Conservation (phyloP, 2,797 vertebrate genomes). For the Enteromius radiatus region DNA sequence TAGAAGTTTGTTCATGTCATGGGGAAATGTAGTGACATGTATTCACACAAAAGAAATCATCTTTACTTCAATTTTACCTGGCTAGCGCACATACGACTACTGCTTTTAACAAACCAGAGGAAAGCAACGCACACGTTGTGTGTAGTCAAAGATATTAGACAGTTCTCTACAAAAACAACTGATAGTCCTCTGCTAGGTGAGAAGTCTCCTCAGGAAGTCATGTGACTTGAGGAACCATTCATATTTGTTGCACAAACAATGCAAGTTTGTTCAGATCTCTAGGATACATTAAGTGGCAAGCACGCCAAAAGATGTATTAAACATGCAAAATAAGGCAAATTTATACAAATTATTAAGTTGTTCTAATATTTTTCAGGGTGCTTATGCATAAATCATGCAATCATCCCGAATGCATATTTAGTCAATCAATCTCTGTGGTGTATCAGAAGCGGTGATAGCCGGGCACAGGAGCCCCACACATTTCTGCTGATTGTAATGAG, state of each 20-base stretch:
- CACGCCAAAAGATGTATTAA: slow-evolving; percentile 11
- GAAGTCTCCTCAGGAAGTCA: neutral
- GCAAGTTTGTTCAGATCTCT: neutral
- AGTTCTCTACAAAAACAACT: neutral
- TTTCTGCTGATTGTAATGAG: slow-evolving; percentile 82
- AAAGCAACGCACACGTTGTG: no score
- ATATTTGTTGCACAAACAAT: no score
- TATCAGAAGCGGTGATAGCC: slow-evolving; percentile 62
- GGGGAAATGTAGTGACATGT: neutral
- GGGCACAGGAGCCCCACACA: slow-evolving; percentile 73
- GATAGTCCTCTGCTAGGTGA: neutral
- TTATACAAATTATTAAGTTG: slow-evolving; percentile 65
- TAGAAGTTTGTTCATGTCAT: neutral
- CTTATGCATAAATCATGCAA: slow-evolving; percentile 85
- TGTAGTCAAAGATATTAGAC: neutral
- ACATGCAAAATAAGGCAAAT: slow-evolving; percentile 40
- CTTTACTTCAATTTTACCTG: neutral
- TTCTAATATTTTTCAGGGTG: slow-evolving; percentile 64
- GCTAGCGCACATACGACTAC: neutral
- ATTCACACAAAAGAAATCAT: neutral
- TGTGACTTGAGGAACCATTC: neutral
- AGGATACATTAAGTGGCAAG: slow-evolving; percentile 9
- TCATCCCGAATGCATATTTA: slow-evolving; percentile 80
- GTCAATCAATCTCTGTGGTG: slow-evolving; percentile 55
- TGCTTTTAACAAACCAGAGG: neutral